These are phyloP conservation scores for Coluber constrictor DNA, from an alignment of 2,797 vertebrate genomes.

Conservation along the genomic window DNA sequence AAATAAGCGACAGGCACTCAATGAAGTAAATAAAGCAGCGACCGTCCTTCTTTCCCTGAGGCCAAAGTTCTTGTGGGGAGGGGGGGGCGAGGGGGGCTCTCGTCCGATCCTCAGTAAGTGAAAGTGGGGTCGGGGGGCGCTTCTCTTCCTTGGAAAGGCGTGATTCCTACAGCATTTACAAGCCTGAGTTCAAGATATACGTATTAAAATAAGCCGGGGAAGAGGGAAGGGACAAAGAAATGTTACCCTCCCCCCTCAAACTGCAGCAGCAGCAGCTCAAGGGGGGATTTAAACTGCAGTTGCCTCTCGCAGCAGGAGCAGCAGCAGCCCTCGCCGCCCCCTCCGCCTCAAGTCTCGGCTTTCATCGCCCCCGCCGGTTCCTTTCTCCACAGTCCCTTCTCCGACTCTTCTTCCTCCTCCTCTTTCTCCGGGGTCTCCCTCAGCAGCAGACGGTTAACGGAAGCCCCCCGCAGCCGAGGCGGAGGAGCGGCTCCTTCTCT, in stretches of 20 bases:
- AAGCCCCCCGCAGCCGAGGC: conserved; percentile 12
- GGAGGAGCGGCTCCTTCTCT: conserved; percentile 21
- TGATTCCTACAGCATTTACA: not conserved
- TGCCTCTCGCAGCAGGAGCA: conserved; percentile 43
- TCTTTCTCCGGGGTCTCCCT: conserved; percentile 25
- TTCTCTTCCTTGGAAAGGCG: not conserved
- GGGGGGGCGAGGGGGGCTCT: not conserved
- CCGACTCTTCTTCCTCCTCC: not conserved
- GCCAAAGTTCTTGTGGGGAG: not conserved
- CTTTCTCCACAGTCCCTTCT: not conserved
- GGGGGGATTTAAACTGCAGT: conserved; percentile 56
- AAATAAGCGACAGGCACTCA: not conserved
- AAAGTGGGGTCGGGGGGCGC: not conserved
- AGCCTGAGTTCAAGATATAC: not conserved
- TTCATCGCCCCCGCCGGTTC: conserved; percentile 25
- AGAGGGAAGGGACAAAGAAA: not conserved
- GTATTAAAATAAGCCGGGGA: not conserved
- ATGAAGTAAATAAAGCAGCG: not conserved
- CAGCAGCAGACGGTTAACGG: conserved; percentile 11
- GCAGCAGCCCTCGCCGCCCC: conserved; percentile 19
- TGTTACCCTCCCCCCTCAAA: conserved; percentile 50
- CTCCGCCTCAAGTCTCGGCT: conserved; percentile 35
- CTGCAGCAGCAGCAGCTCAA: conserved; percentile 43
- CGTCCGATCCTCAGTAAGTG: not conserved
- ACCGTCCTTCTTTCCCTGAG: not conserved